A percentile compares a stretch with the other conserved stretches of the same genome.
These are phyloP conservation scores for Setipinna tenuifilis DNA, from an alignment of 2,797 vertebrate genomes.

Conservation along the genomic window DNA sequence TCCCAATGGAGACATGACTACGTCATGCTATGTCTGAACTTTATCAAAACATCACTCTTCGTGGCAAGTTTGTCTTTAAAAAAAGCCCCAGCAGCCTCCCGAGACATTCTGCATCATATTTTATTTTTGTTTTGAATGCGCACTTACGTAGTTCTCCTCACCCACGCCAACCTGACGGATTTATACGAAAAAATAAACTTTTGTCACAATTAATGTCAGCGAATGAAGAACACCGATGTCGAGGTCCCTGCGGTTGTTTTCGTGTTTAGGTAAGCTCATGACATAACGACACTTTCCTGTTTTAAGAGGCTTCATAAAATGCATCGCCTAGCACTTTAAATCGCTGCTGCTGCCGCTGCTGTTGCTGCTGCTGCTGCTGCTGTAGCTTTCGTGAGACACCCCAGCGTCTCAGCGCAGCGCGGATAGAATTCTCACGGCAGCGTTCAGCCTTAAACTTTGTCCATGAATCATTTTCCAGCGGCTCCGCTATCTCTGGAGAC, in stretches of 20 bases:
- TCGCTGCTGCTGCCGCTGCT: not conserved
- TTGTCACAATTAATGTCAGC: not conserved
- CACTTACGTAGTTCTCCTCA: constrained; percentile 32
- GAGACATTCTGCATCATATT: constrained; percentile 31
- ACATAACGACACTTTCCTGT: constrained; percentile 9
- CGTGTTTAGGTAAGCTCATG: constrained; percentile 8
- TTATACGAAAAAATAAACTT: constrained; percentile 13
- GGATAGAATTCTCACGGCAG: not conserved
- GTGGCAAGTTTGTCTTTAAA: constrained; percentile 39
- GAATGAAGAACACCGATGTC: not conserved
- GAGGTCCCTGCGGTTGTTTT: constrained; percentile 8
- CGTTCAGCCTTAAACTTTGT: not conserved
- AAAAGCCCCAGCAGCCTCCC: not conserved
- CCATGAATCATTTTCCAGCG: constrained; percentile 42
- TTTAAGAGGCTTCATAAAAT: constrained; percentile 9
- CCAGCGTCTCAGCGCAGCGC: not conserved
- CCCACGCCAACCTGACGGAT: constrained; percentile 12
- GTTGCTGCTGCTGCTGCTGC: no score
- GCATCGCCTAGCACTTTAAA: not conserved
- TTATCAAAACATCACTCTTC: constrained; percentile 28
- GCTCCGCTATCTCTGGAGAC: constrained; percentile 36
- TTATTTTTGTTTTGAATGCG: constrained; percentile 40
- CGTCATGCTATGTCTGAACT: constrained; percentile 48
- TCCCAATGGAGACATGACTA: constrained; percentile 46
- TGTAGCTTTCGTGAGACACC: not conserved